Percentiles rank a stretch among this genome's conserved stretches.
phyloP scores from a whole-genome alignment of 2,113 vertebrate genomes.

The mouse (Mus musculus) region GRCm39 chr2:144837501-144838000 shows the following conservation, averaged over 20 bases:
- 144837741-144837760: background rate
- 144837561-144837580: background rate
- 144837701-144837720: background rate
- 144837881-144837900: background rate
- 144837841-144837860: background rate
- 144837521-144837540: slow-evolving; percentile 34
- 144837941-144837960: background rate
- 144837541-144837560: slow-evolving; percentile 6
- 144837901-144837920: background rate
- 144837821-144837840: background rate
- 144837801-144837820: background rate
- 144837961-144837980: background rate
- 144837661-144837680: background rate
- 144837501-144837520: slow-evolving; percentile 18
- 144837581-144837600: background rate
- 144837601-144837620: background rate
- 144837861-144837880: background rate
- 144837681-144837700: background rate
- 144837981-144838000: too few species aligned
- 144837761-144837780: background rate
- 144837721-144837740: background rate
- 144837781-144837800: background rate
- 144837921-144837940: background rate
- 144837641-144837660: background rate
- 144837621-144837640: background rate